Conservation (phyloP, 2,797 vertebrate species). For the Psittacula derbiana region DNA sequence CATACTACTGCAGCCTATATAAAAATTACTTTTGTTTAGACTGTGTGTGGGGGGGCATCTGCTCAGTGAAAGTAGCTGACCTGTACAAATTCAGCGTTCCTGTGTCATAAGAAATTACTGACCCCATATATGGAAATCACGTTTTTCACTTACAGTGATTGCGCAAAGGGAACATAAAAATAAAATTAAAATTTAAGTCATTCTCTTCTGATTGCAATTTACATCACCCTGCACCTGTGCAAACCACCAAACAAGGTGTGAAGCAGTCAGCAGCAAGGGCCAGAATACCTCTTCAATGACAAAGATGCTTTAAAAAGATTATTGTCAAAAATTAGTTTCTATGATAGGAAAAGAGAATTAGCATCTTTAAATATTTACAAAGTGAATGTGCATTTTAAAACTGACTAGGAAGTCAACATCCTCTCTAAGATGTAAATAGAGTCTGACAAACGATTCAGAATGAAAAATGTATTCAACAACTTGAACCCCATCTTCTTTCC, state of each 20-base stretch:
- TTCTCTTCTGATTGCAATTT: not conserved
- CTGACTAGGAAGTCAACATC: not conserved
- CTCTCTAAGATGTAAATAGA: slow-evolving; percentile 21
- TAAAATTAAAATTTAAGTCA: not conserved
- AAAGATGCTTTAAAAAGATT: slow-evolving; percentile 23
- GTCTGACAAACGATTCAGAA: not conserved
- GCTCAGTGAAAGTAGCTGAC: not conserved
- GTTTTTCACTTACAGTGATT: not conserved
- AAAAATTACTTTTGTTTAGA: not conserved
- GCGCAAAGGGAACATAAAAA: not conserved
- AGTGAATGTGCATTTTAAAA: not conserved
- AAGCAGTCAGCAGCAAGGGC: not conserved
- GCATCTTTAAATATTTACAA: slow-evolving; percentile 45
- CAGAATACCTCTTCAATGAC: not conserved
- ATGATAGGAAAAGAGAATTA: slow-evolving; percentile 44
- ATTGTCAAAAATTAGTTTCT: slow-evolving; percentile 10
- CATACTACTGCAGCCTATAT: not conserved
- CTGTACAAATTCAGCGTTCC: not conserved
- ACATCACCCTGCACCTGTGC: slow-evolving; percentile 19
- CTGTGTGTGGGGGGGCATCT: not conserved
- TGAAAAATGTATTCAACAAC: slow-evolving; percentile 27
- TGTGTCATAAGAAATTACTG: not conserved
- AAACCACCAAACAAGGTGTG: slow-evolving; percentile 38
- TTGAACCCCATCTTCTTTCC: not conserved
- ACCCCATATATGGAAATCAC: not conserved